Conservation (phyloP, 2,113 vertebrate species). For the Catharus fuscescens region DNA sequence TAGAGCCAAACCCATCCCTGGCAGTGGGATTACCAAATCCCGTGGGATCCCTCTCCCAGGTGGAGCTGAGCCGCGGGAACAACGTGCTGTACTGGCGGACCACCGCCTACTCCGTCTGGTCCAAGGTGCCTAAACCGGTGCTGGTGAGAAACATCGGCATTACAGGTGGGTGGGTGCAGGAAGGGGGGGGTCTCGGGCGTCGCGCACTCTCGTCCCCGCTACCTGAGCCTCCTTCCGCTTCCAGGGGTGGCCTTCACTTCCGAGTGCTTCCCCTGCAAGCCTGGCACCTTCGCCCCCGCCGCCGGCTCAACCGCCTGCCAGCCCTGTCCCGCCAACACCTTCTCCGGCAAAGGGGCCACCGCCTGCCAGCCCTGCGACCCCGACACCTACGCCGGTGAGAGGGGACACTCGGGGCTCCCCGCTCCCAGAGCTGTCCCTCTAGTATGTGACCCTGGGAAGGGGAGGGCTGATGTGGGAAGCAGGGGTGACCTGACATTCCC, state of each 20-base stretch:
- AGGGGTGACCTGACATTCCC: background rate
- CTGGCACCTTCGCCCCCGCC: conserved; percentile 84
- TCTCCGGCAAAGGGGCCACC: conserved; percentile 87
- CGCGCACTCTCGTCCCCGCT: rapidly evolving
- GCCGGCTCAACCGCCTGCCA: conserved; percentile 83
- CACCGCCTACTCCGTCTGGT: conserved; percentile 79
- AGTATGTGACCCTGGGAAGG: background rate
- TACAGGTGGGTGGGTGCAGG: conserved; percentile 78
- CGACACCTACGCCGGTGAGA: conserved; percentile 83
- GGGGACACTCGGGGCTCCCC: background rate
- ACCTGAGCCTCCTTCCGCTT: background rate
- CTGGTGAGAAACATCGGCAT: conserved; percentile 88
- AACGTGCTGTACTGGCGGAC: conserved; percentile 95
- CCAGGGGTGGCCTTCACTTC: conserved; percentile 93
- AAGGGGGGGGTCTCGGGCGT: too few species aligned
- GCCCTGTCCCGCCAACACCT: conserved; percentile 82
- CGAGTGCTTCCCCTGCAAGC: conserved; percentile 95
- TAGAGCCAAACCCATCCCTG: background rate
- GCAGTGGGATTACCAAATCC: background rate
- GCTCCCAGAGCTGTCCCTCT: background rate
- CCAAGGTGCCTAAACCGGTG: conserved; percentile 82
- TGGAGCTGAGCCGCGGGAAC: conserved; percentile 85
- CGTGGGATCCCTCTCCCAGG: conserved; percentile 15
- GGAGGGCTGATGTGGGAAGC: background rate
- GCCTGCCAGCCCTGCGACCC: conserved; percentile 84